Conservation (phyloP, 1,140 invertebrate genomes). For the Mycetomoellerius zeteki region DNA sequence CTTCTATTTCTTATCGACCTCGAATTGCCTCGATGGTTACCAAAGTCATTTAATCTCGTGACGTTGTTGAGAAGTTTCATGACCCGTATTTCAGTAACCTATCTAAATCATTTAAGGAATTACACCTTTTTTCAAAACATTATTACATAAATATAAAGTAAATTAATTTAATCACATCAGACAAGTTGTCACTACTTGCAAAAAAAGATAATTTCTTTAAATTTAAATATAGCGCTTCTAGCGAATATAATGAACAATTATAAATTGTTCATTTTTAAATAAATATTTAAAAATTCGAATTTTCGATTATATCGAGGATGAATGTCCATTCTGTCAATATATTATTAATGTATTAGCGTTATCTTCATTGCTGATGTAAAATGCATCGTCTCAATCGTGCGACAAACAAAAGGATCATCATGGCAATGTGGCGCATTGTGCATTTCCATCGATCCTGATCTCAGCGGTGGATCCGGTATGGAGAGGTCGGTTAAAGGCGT, state of each 20-base stretch:
- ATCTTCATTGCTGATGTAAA: neutral
- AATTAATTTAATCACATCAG: neutral
- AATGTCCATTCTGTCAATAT: neutral
- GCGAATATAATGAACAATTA: too few relatives aligned
- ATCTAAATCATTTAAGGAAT: slow-evolving; percentile 53
- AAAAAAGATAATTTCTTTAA: neutral
- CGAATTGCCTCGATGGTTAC: slow-evolving; percentile 58
- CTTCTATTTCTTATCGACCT: slow-evolving; percentile 79
- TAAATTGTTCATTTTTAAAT: neutral
- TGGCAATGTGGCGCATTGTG: slow-evolving; percentile 1
- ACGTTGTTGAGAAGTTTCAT: slow-evolving; percentile 71
- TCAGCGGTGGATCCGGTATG: slow-evolving; percentile 33
- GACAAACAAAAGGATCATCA: slow-evolving; percentile 1
- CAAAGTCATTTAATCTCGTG: slow-evolving; percentile 84
- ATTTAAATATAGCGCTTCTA: neutral
- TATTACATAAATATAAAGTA: neutral
- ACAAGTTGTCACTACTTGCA: neutral
- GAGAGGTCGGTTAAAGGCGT: slow-evolving; percentile 75
- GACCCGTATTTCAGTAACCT: slow-evolving; percentile 56
- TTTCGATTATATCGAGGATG: neutral
- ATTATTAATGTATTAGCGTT: neutral
- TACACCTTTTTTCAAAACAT: neutral
- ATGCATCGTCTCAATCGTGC: neutral
- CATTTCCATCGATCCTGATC: slow-evolving; percentile 35
- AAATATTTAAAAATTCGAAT: neutral